Percentiles rank a stretch among this genome's conserved stretches.
These are phyloP conservation scores for Zosterops hypoxanthus DNA, from an alignment of 2,113 vertebrate species.

Conservation along the genomic window DNA sequence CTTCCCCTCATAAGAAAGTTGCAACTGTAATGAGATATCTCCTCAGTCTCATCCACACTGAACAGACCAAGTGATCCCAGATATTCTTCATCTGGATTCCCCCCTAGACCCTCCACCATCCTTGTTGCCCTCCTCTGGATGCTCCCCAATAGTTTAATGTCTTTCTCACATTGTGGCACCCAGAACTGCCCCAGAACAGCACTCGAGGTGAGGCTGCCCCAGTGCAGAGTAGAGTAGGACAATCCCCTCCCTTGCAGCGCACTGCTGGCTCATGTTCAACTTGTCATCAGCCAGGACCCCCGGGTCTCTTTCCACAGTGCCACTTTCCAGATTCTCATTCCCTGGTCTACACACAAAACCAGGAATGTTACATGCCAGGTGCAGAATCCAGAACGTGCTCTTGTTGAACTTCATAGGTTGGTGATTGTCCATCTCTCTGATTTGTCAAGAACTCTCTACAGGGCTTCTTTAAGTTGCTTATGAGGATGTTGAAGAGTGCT, in stretches of 20 bases:
- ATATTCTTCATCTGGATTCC: neutral
- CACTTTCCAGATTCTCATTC: neutral
- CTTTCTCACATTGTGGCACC: neutral
- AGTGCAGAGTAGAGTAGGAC: neutral
- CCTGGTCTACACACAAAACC: rapidly evolving
- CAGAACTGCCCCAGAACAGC: neutral
- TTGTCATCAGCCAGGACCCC: rapidly evolving
- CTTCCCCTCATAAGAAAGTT: neutral
- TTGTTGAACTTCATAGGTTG: neutral
- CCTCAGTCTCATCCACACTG: neutral
- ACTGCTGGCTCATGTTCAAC: rapidly evolving
- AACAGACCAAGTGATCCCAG: neutral
- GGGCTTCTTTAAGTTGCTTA: neutral
- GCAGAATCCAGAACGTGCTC: neutral
- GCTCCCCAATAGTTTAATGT: neutral
- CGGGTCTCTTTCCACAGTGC: neutral
- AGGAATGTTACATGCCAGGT: rapidly evolving
- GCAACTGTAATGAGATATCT: neutral
- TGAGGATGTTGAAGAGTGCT: neutral
- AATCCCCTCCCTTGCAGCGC: neutral
- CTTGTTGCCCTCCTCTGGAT: neutral
- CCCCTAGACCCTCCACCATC: neutral
- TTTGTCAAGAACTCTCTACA: neutral
- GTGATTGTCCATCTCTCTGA: neutral
- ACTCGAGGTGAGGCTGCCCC: rapidly evolving